These are phyloP conservation scores for Danaus chrysippus DNA, from an alignment of 2,888 invertebrate species.

Conservation along the genomic window DNA sequence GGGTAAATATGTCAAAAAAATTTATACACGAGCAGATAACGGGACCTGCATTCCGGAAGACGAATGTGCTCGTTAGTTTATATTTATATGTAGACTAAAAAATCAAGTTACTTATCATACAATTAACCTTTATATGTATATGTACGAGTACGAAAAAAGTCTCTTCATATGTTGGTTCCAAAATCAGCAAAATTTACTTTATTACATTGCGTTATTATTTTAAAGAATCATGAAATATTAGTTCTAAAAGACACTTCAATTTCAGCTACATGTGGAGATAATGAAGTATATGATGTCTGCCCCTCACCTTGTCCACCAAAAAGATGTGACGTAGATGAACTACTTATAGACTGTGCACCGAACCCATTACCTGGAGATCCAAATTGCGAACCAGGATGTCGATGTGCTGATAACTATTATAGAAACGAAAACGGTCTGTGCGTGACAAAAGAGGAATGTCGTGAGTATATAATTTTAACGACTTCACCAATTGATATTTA, in stretches of 20 bases:
- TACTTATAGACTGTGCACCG: conserved; percentile 33
- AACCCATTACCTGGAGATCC: conserved; percentile 42
- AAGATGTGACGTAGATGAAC: conserved; percentile 38
- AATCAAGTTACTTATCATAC: neutral
- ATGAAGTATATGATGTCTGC: conserved; percentile 40
- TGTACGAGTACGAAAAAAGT: no score
- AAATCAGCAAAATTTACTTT: neutral
- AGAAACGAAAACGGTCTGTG: conserved; percentile 37
- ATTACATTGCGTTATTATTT: neutral
- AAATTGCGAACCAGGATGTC: conserved; percentile 40
- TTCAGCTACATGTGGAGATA: conserved; percentile 24
- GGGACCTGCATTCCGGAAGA: conserved; percentile 35
- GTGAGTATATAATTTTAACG: conserved; percentile 17
- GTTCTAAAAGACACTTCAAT: neutral
- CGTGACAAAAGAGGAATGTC: conserved; percentile 34
- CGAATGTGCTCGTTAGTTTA: conserved; percentile 31
- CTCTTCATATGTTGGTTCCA: no score
- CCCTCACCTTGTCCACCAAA: conserved; percentile 38
- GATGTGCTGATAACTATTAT: conserved; percentile 41
- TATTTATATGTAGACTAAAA: neutral
- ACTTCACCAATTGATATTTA: neutral
- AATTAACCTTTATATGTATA: no score
- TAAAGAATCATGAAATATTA: neutral
- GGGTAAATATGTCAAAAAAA: no score
- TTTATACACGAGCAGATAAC: conserved; percentile 30